Percentiles rank a stretch among this genome's conserved stretches.
Evolutionary conservation across 2,113 vertebrate species (phyloP).

Genomic region (Odontophorus gujanensis): DNA sequence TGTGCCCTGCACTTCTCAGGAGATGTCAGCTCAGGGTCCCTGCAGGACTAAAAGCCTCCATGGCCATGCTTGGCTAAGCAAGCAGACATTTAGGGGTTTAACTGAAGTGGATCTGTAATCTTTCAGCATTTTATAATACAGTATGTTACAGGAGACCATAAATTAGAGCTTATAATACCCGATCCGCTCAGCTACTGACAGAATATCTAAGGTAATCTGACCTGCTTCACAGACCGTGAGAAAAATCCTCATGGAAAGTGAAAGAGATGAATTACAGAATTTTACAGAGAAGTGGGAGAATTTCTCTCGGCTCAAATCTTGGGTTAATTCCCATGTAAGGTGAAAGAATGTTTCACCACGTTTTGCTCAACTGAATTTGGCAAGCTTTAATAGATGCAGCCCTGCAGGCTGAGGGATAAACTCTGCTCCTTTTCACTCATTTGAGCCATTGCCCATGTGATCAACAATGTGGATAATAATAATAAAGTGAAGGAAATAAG

Average conservation of each 20-base stretch:
- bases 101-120: background rate
- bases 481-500: background rate
- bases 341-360: background rate
- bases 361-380: background rate
- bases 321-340: background rate
- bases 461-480: background rate
- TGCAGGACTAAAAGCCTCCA: background rate
- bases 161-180: slow-evolving; percentile 29
- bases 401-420: background rate
- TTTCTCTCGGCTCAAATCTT: slow-evolving; percentile 7
- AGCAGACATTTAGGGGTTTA: background rate
- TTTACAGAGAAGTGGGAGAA: slow-evolving; percentile 16
- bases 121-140: background rate
- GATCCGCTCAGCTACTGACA: slow-evolving; percentile 22
- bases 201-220: slow-evolving; percentile 53
- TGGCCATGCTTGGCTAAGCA: background rate
- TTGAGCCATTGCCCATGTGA: background rate
- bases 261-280: slow-evolving; percentile 35
- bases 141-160: background rate
- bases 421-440: background rate
- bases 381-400: background rate
- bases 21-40: background rate
- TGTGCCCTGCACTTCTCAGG: background rate
- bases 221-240: slow-evolving; percentile 38
- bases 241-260: slow-evolving; percentile 39